A percentile compares a stretch with the other conserved stretches of the same genome.
phyloP scores from a whole-genome alignment of 2,888 invertebrate species.

The Cepaea hortensis region DNA sequence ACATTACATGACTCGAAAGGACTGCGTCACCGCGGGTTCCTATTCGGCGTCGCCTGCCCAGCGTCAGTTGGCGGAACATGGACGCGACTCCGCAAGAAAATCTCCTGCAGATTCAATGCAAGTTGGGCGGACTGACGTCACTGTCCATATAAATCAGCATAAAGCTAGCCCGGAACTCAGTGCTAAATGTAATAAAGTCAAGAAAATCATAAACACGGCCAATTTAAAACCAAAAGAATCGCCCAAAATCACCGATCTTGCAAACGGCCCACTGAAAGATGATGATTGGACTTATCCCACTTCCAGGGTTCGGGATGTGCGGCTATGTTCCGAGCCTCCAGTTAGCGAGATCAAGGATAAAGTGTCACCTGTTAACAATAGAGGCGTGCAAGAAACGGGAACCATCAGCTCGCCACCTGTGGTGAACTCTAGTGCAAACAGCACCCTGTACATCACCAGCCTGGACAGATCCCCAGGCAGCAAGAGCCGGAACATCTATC shows the following conservation, averaged over 20 bases:
- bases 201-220: background rate
- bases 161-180: background rate
- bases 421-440: background rate
- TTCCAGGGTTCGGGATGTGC: background rate
- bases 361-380: conserved; percentile 4
- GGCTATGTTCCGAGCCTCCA: conserved; percentile 45
- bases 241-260: background rate
- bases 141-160: conserved; percentile 15
- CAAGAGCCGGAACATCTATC: background rate
- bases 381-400: conserved; percentile 39
- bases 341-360: background rate
- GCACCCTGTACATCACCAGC: background rate
- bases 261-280: background rate
- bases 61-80: background rate
- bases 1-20: conserved; percentile 13
- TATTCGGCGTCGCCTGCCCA: background rate
- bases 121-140: background rate
- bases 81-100: background rate
- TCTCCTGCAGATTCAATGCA: background rate
- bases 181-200: background rate
- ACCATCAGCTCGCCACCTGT: background rate
- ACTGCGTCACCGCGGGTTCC: background rate
- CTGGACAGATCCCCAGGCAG: background rate
- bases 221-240: background rate
- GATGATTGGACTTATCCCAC: background rate